These are phyloP conservation scores for Papilio elwesi DNA, from an alignment of 2,888 invertebrate genomes.

Conservation along the genomic window DNA sequence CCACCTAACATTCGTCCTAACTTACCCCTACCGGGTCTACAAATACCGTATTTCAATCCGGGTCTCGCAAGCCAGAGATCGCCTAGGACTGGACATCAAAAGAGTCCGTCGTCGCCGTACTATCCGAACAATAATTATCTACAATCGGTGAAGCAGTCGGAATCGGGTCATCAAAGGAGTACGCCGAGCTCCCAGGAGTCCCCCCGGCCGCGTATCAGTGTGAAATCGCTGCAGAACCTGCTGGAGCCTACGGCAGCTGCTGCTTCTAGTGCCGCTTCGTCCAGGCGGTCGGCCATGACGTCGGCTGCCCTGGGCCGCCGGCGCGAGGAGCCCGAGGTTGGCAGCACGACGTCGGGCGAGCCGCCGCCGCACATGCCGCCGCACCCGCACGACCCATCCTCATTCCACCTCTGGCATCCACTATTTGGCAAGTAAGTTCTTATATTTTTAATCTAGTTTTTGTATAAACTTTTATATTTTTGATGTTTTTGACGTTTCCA, in stretches of 20 bases:
- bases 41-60: slow-evolving; percentile 76
- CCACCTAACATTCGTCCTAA: slow-evolving; percentile 66
- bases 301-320: slow-evolving; percentile 73
- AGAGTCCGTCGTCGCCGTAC: slow-evolving; percentile 76
- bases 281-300: slow-evolving; percentile 67
- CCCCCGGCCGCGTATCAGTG: slow-evolving; percentile 85
- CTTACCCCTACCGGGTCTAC: slow-evolving; percentile 69
- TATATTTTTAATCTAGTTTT: slow-evolving; percentile 42
- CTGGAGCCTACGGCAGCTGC: slow-evolving; percentile 81
- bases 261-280: slow-evolving; percentile 62
- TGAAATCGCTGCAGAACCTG: slow-evolving; percentile 86
- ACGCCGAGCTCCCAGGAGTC: slow-evolving; percentile 69
- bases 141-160: slow-evolving; percentile 70
- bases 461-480: background rate
- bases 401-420: slow-evolving; percentile 92
- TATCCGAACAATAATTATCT: slow-evolving; percentile 77
- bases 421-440: slow-evolving; percentile 92
- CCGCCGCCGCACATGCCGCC: slow-evolving; percentile 63
- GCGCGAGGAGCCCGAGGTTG: slow-evolving; percentile 85
- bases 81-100: slow-evolving; percentile 65
- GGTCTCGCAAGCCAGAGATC: slow-evolving; percentile 69
- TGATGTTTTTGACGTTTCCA: background rate
- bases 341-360: slow-evolving; percentile 86
- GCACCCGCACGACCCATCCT: slow-evolving; percentile 80
- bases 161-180: slow-evolving; percentile 59